Evolutionary conservation across 1,140 invertebrate genomes (phyloP), one percentile per base, ranked within the genome.

Genomic region (Lasioglossum baleicum): DNA sequence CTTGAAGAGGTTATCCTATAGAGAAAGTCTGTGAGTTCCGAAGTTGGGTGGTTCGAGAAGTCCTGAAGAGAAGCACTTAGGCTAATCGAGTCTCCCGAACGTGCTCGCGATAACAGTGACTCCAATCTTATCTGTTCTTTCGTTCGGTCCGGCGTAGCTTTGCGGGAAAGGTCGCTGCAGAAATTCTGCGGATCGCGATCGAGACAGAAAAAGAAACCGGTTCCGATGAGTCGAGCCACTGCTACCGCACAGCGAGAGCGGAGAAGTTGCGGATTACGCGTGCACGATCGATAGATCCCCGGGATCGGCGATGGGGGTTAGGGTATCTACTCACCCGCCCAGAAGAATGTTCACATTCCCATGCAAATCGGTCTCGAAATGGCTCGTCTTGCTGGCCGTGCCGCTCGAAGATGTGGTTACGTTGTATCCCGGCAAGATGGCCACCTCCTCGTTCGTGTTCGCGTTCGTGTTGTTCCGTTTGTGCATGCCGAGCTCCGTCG

Each of bases 281-380:
- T 10, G 44, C 51, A 7, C 51, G 51, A 20, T 53, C 51, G 51
- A 53, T 53, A 13, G 2, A 17, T 53, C 6, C 15, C 51, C 51
- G 13, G 15, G 15, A 15, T 15, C 51, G 51, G 2, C 13, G 5
- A 20, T 20, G 35, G 51, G 13, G 51, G 13, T 58, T 58, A 42
- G 42, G 68, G 5, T 35, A 11, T 35, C 15, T 40, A 91, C 92
- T 93, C 89, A 95, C 95, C 95, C 94, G 92, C 94, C 95, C 67
- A 95, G 92, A 82, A 95, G 91, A 72, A 95, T 93, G 88, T 95
- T 95, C 78, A 95, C 94, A 82, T 94, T 94, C 82, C 94, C 94
- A 90, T 95, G 94, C 79, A 95, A 87, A 79, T 90, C 87, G 15
- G 88, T 84, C 17, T 90, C 87, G 76, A 88, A 92, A 76, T 88